These are phyloP conservation scores for Amphiprion ocellaris DNA, from an alignment of 2,113 vertebrate species.

Conservation along the genomic window DNA sequence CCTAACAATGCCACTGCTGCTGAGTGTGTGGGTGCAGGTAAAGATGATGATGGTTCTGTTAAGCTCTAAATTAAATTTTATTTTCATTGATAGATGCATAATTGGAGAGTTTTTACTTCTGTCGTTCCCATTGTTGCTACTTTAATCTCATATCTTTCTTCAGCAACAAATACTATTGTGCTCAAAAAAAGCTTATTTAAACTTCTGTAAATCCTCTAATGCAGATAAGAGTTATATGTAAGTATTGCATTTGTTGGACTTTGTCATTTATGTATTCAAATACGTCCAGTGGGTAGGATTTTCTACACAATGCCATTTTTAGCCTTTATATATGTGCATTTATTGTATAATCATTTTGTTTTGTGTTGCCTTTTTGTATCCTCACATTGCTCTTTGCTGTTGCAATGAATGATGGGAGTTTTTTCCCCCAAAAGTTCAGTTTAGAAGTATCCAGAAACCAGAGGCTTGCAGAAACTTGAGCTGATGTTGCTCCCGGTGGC, in stretches of 20 bases:
- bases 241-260: slow-evolving; percentile 19
- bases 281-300: slow-evolving; percentile 4
- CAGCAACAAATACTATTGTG: not conserved
- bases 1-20: too few species aligned
- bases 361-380: not conserved
- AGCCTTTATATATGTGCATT: not conserved
- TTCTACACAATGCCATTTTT: slow-evolving; percentile 3
- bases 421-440: not conserved
- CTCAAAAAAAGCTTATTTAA: not conserved
- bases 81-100: not conserved
- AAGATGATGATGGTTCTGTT: not conserved
- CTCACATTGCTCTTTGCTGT: not conserved
- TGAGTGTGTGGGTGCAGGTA: not conserved
- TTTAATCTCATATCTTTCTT: not conserved
- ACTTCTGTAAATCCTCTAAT: not conserved
- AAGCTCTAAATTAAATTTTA: not conserved
- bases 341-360: not conserved
- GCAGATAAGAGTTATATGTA: slow-evolving; percentile 6
- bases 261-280: not conserved
- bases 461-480: not conserved
- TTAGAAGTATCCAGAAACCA: not conserved
- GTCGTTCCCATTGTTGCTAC: not conserved
- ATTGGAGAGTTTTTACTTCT: not conserved
- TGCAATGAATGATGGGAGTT: not conserved
- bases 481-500: not conserved